Base-by-base conservation (phyloP, 2,113 vertebrate species). In the Choloepus hoffmanni region DNA sequence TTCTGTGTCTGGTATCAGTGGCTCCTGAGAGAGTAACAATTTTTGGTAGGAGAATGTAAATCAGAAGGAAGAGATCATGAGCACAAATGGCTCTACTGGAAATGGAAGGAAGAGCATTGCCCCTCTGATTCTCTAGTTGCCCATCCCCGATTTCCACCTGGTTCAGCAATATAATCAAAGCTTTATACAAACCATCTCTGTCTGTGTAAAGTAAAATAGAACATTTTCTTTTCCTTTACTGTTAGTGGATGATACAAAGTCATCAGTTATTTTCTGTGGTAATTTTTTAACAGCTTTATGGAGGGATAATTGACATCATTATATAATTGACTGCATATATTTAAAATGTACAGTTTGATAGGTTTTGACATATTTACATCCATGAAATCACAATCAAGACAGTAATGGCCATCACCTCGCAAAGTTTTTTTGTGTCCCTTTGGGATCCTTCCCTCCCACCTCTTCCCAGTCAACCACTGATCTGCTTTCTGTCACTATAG, bases 51-150 rank as follows among this genome's bases (percentile, higher is more conserved):
- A 63, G 58, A 9, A 62, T 36, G 67, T 53, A 43, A 83, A 23
- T 40, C 40, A 40, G 60, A 50, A 76, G 76, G 45, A 55, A 10
- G 65, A 58, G 70, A 30, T 33, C 24, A 26, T 28, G 30, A 12
- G 30, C 68, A 26, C 62, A 58, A 4, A 28, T 2, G 30, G 4
- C 30, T 30, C 53, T n/a, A 7, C 70, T 45, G n/a, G 30, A 23
- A 13, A 1, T 13, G 53, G 67, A 24, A 73, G 36, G 15, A 72
- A 40, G 77, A 30, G 28, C 36, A 14, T 36, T 48, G 58, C 58
- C 7, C 8, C 70, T 45, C 0, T 4, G 30, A 0, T 28, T 48
- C 1, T 4, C 9, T 21, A 7, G 19, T 5, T 43, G 7, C n/a
- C 28, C 28, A 0, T 2, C 36, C 60, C 33, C 11, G 6, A 2